A percentile compares a stretch with the other conserved stretches of the same genome.
phyloP scores from a whole-genome alignment of 2,113 vertebrate genomes.

The Nannobrachium achirus region DNA sequence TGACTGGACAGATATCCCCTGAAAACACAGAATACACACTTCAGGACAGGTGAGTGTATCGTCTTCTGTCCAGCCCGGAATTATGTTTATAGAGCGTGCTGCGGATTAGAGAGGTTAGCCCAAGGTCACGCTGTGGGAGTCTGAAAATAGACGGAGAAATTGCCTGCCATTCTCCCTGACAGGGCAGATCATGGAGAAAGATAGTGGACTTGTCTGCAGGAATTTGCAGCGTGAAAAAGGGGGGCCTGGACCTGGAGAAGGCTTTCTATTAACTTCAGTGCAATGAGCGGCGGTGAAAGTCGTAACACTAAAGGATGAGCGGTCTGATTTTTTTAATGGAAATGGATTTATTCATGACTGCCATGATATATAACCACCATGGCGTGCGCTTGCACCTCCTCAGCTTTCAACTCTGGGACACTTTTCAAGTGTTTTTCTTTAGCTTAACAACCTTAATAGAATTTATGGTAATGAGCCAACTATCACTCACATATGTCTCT shows the following conservation, averaged over 20 bases:
- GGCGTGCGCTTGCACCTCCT: constrained; percentile 6
- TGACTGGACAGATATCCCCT: constrained; percentile 93
- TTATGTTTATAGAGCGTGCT: not conserved
- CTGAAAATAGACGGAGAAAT: constrained; percentile 19
- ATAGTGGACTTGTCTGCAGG: constrained; percentile 2
- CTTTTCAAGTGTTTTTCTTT: constrained; percentile 23
- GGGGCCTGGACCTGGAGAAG: not conserved
- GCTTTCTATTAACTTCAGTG: constrained; percentile 37
- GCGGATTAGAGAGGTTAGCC: constrained; percentile 13
- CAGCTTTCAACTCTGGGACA: not conserved
- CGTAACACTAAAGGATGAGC: constrained; percentile 23
- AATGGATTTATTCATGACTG: constrained; percentile 35
- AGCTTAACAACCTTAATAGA: constrained; percentile 25
- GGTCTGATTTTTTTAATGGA: constrained; percentile 15
- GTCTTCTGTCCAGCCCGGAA: not conserved
- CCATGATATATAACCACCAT: constrained; percentile 11
- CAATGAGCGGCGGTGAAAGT: constrained; percentile 15
- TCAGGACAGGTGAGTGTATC: constrained; percentile 90
- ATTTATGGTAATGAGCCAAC: constrained; percentile 48
- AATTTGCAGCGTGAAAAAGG: constrained; percentile 8
- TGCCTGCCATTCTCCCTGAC: constrained; percentile 17
- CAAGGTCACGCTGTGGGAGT: constrained; percentile 29
- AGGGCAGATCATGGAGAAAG: constrained; percentile 10
- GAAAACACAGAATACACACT: constrained; percentile 96
- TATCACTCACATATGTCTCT: constrained; percentile 30